These are phyloP conservation scores for Melopsittacus undulatus DNA, from an alignment of 2,797 vertebrate genomes.

Conservation along the genomic window DNA sequence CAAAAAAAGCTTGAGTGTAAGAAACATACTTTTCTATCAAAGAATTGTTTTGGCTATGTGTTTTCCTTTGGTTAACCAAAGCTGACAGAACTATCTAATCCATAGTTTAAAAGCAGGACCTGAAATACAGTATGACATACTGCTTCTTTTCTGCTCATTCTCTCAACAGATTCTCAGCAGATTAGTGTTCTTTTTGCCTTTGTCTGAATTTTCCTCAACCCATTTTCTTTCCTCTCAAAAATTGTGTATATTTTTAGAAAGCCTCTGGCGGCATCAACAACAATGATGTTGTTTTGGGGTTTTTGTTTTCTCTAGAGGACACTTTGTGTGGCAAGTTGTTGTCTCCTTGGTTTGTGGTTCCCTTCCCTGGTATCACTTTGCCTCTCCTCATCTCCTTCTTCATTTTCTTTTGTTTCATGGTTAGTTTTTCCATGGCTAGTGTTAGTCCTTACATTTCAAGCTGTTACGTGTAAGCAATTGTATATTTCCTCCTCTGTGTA, in stretches of 20 bases:
- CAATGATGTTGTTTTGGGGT: background rate
- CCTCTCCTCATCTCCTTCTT: fast-evolving
- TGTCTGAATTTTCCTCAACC: background rate
- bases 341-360: background rate
- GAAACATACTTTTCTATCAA: background rate
- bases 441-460: background rate
- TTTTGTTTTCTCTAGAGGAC: background rate
- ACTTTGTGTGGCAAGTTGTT: background rate
- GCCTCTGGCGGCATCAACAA: background rate
- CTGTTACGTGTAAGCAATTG: background rate
- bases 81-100: background rate
- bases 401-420: background rate
- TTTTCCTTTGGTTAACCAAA: background rate
- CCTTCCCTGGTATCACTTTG: background rate
- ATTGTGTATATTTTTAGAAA: background rate
- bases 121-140: background rate
- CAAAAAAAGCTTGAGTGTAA: background rate
- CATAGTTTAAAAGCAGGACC: background rate
- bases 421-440: background rate
- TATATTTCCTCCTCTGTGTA: background rate
- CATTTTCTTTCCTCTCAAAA: background rate
- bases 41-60: background rate
- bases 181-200: background rate
- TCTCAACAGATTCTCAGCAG: background rate
- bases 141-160: background rate